Evolutionary conservation across 1,140 invertebrate species (phyloP).

Genomic region (Penaeus vannamei): DNA sequence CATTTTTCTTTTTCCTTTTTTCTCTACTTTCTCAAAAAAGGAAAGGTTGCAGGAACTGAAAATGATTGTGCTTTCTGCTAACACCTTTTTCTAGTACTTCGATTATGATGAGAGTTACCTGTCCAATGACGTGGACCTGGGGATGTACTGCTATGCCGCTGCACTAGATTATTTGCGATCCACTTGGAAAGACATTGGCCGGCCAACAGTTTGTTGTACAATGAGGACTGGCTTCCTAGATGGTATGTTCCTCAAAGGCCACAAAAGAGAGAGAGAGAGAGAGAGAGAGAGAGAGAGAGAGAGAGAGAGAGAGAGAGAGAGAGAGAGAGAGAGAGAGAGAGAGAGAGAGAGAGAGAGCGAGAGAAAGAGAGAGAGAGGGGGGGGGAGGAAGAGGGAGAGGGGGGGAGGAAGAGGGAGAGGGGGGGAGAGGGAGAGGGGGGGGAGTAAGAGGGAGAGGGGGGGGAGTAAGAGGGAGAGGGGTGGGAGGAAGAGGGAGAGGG

Average conservation of each 20-base stretch:
- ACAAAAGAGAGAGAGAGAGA: too few relatives aligned
- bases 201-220: conserved; percentile 56
- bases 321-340: not conserved
- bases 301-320: not conserved
- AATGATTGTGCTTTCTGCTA: conserved; percentile 13
- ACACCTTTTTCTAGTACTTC: conserved; percentile 66
- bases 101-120: conserved; percentile 88
- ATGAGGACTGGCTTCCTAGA: conserved; percentile 51
- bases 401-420: too few relatives aligned
- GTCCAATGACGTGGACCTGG: conserved; percentile 89
- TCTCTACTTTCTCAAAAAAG: not conserved
- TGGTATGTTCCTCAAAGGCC: conserved; percentile 49
- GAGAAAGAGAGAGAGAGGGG: too few relatives aligned
- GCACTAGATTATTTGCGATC: conserved; percentile 93
- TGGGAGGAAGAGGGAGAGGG: too few relatives aligned
- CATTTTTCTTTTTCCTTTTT: not conserved
- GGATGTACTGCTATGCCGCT: conserved; percentile 88
- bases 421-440: too few relatives aligned
- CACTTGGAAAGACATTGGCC: conserved; percentile 87
- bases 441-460: not conserved
- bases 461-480: too few relatives aligned
- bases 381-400: not conserved
- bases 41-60: not conserved
- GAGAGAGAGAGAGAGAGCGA: not conserved
- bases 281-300: too few relatives aligned